Evolutionary conservation across 2,113 vertebrate genomes (phyloP).

Genomic region (Caloenas nicobarica): DNA sequence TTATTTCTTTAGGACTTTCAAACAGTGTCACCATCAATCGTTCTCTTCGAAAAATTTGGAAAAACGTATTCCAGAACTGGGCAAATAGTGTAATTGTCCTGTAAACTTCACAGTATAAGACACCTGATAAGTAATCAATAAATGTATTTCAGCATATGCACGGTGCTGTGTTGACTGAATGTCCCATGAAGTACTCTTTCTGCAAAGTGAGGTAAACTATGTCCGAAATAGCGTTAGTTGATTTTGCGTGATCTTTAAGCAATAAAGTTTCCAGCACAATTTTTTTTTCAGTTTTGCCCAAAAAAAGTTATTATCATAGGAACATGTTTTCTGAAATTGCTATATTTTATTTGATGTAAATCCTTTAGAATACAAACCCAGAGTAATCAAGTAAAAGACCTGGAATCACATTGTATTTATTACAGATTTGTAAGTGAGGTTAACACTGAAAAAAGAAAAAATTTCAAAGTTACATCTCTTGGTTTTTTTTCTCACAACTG

Average conservation of each 20-base stretch:
- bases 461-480: not conserved
- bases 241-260: not conserved
- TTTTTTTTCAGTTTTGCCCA: rapidly evolving
- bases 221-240: not conserved
- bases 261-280: not conserved
- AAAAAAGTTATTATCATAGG: too few relatives aligned
- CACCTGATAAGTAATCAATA: not conserved
- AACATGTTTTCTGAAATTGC: not conserved
- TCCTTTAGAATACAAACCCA: not conserved
- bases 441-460: not conserved
- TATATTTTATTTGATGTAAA: not conserved
- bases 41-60: constrained; percentile 81
- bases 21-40: constrained; percentile 74
- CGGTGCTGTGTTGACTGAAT: not conserved
- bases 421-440: not conserved
- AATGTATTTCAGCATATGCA: constrained; percentile 3
- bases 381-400: not conserved
- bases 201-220: not conserved
- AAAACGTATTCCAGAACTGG: constrained; percentile 79
- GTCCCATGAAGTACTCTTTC: not conserved
- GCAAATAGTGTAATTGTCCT: constrained; percentile 70
- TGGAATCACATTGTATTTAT: not conserved
- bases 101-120: not conserved
- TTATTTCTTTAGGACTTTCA: constrained; percentile 79
- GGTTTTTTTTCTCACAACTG: not conserved